These are phyloP conservation scores for Talpa occidentalis DNA, from an alignment of 2,113 vertebrate genomes.

Conservation along the genomic window DNA sequence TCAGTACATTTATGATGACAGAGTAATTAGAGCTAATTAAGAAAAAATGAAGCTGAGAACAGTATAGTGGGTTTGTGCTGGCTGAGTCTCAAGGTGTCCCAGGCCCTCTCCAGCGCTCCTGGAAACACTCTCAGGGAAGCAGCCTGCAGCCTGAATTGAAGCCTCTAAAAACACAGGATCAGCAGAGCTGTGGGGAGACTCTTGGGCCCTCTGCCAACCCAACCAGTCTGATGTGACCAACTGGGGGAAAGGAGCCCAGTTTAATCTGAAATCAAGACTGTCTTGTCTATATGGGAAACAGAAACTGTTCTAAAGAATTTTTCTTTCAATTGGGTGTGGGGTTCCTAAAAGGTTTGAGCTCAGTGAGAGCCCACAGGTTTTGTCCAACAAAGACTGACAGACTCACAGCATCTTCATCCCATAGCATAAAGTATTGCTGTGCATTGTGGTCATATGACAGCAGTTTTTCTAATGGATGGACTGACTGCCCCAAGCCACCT, in stretches of 20 bases:
- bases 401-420: neutral
- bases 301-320: neutral
- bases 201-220: no score
- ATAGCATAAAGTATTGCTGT: neutral
- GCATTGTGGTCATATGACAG: fast-evolving
- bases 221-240: fast-evolving
- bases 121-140: neutral
- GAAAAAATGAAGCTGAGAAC: slow-evolving; percentile 65
- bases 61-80: neutral
- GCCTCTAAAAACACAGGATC: neutral
- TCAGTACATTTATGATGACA: slow-evolving; percentile 71
- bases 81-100: neutral
- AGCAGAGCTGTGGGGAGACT: neutral
- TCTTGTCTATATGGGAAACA: neutral
- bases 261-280: neutral
- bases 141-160: neutral
- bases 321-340: neutral
- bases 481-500: neutral
- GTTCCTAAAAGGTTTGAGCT: neutral
- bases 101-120: neutral
- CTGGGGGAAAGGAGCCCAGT: no score
- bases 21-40: slow-evolving; percentile 78
- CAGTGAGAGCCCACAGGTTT: neutral
- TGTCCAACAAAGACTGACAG: neutral
- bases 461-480: neutral